Base-by-base conservation (phyloP, 2,113 vertebrate genomes). In the Cavia aperea region DNA sequence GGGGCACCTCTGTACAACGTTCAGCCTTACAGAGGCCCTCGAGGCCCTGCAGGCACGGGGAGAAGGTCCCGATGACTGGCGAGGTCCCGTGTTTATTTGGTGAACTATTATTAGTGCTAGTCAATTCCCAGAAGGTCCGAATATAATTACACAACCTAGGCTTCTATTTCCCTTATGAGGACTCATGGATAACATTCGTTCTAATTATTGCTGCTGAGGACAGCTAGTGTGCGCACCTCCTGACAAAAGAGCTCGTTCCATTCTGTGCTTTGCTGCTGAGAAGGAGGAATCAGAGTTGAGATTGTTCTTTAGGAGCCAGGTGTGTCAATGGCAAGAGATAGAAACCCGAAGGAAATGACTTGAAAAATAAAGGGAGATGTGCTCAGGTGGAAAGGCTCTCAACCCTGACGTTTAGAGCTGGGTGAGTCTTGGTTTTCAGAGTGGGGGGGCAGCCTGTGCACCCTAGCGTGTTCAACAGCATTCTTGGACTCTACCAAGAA, bases 161-260 rank as follows among this genome's bases (percentile, higher is more conserved):
- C 83, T 95, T 94, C 84, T 73, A 18, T 90, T 79, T 92, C 54
- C 46, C 81, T 75, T 70, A 49, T 75, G 83, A 68, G 33, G 43
- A 70, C 49, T 51, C 33, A 68, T 36, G 46, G 60, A 13, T 62
- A 56, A 16, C 54, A 68, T 87, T 89, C 36, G 73, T 89, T 31
- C 62, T 70, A 68, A 85, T 46, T 58, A 54, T 24, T 91, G 31
- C 56, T 83, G 24, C 29, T 58, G 39, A 54, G 36, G 16, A 86
- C 26, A 86, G n/a, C 79, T 91, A 36, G 46, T 81, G 24, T 49
- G 46, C 16, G 11, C 0, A 49, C 10, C 21, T 79, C 63, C 86
- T 82, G 36, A 68, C 68, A 91, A 31, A 86, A 29, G 26, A 62
- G 24, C 21, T 86, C 12, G 23, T 9, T 83, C 43, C 54, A 7